phyloP scores from a whole-genome alignment of 1,140 invertebrate genomes.

The Dufourea novaeangliae region DNA sequence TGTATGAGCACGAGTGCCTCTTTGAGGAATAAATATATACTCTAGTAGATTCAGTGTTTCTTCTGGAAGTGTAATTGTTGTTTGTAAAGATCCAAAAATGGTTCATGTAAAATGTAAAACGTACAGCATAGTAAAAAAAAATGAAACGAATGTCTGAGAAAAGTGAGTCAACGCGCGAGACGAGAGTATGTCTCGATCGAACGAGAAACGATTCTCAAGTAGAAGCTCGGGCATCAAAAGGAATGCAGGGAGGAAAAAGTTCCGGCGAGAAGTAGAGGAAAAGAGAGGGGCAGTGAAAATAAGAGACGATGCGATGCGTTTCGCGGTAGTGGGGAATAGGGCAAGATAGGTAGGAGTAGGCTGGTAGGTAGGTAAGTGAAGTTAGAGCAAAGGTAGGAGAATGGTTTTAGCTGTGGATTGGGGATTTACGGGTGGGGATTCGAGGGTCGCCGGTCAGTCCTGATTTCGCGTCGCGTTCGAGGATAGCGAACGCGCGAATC shows the following conservation, averaged over 20 bases:
- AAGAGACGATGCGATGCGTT: conserved; percentile 6
- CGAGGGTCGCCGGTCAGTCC: conserved; percentile 41
- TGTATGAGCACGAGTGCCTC: too few species aligned
- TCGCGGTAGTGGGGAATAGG: conserved; percentile 11
- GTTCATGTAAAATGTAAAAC: not conserved
- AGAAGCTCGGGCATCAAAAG: conserved; percentile 6
- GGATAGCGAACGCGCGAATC: conserved; percentile 47
- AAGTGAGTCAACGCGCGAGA: not conserved
- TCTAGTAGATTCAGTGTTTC: not conserved
- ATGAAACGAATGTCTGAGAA: not conserved
- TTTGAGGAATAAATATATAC: not conserved
- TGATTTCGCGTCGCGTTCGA: conserved; percentile 54
- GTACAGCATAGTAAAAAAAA: not conserved
- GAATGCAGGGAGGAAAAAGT: conserved; percentile 25
- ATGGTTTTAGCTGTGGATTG: conserved; percentile 28
- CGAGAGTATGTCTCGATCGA: not conserved
- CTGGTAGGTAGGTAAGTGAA: conserved; percentile 38
- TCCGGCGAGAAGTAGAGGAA: not conserved
- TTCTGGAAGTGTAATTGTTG: too few species aligned
- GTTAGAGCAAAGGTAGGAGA: conserved; percentile 49
- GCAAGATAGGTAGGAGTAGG: conserved; percentile 30
- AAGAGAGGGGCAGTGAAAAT: conserved; percentile 9
- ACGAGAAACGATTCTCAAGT: conserved; percentile 8
- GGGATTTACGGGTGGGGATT: conserved; percentile 25
- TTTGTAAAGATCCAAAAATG: too few species aligned